Evolutionary conservation across 1,140 invertebrate genomes (phyloP), one percentile per base, ranked within the genome.

Genomic region (Schlechtendalia chinensis): DNA sequence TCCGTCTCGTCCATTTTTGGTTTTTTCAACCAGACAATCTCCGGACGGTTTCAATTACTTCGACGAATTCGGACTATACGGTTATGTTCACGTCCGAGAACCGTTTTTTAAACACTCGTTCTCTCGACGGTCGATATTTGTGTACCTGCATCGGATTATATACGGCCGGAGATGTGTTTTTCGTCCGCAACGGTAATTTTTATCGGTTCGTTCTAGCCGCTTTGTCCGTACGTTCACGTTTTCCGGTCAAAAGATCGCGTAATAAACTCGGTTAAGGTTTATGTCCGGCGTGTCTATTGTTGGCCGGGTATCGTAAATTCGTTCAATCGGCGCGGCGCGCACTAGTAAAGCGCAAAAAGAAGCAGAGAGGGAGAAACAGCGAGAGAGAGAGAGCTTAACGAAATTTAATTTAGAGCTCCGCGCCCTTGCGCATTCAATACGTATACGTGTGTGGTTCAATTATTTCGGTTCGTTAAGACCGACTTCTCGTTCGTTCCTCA

Each of bases 331-430:
- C 75, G 50, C 32, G 32, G 32, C 32, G 32, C 32, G 3, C 32
- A 61, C 4, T 22, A 27, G 56, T n/a, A 47, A 61, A 63, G 39
- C 22, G 32, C 32, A 39, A 54, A 59, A 79, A 61, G 32, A 79
- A 79, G 56, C 10, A 12, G 32, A 39, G 32, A 50, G 14, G 58
- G 59, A 32, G 56, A 17, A 75, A 39, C 17, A 56, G 61, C 61
- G 61, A 77, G 74, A 59, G 74, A 39, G 32, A 39, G 32, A 39
- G 75, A 61, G 75, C 75, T 79, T 79, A 79, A 79, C 75, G 39
- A 79, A 79, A 79, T 79, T 79, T 79, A 79, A 79, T 79, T 79
- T 79, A 79, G 75, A 79, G 75, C 56, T 79, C 75, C 45, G 75
- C 54, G 75, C 32, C 54, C 54, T 39, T 50, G 58, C 63, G 58